A percentile compares a stretch with the other conserved stretches of the same genome.
These are phyloP conservation scores for Cydia strobilella DNA, from an alignment of 1,140 invertebrate species.

Conservation along the genomic window DNA sequence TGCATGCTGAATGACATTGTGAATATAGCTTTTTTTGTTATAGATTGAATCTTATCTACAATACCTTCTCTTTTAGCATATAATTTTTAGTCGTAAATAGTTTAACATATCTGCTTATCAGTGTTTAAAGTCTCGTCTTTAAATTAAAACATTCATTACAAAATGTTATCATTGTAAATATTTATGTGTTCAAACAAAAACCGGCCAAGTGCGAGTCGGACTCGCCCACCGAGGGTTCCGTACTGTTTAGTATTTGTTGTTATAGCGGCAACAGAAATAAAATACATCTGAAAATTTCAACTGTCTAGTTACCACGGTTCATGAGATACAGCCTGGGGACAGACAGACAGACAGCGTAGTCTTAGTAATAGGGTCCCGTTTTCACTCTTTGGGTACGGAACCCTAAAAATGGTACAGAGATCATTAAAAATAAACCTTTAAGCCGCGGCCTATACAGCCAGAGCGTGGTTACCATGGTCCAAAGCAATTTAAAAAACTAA, in stretches of 20 bases:
- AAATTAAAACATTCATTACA: not conserved
- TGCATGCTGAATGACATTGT: not conserved
- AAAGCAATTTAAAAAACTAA: constrained; percentile 20
- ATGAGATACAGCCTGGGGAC: too few species aligned
- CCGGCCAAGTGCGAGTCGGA: too few species aligned
- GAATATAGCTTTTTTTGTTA: constrained; percentile 1
- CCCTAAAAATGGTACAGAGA: not conserved
- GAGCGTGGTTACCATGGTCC: not conserved
- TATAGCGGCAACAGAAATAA: too few species aligned
- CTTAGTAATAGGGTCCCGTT: too few species aligned
- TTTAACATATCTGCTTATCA: not conserved
- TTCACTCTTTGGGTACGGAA: too few species aligned
- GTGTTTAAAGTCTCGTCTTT: not conserved
- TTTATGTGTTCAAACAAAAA: not conserved
- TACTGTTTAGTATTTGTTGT: too few species aligned
- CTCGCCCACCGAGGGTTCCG: too few species aligned
- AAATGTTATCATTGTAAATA: not conserved
- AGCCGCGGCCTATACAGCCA: not conserved
- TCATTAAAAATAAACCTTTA: not conserved
- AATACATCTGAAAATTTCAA: too few species aligned
- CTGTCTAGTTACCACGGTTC: too few species aligned
- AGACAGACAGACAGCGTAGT: too few species aligned
- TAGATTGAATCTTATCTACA: constrained; percentile 11
- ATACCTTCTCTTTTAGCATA: not conserved
- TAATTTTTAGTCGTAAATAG: not conserved